A percentile compares a stretch with the other conserved stretches of the same genome.
These are phyloP conservation scores for Ormyrus nitidulus DNA, from an alignment of 2,888 invertebrate genomes.

Conservation along the genomic window DNA sequence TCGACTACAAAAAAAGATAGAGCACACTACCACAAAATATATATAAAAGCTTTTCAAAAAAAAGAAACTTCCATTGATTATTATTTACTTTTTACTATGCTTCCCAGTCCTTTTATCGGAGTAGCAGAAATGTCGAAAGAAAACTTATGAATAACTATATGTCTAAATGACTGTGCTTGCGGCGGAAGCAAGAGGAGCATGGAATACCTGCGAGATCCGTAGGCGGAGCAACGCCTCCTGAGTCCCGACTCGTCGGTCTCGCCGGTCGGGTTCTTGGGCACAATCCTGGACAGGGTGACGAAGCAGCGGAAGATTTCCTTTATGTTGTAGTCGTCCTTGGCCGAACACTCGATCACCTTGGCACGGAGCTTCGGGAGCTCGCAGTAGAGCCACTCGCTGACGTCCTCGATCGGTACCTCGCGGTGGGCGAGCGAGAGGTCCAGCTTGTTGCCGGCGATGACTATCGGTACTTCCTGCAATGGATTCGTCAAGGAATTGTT, in stretches of 20 bases:
- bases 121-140: no score
- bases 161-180: no score
- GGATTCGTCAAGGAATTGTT: no score
- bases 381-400: conserved; percentile 88
- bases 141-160: no score
- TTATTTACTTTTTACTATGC: no score
- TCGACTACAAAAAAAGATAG: no score
- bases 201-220: conserved; percentile 76
- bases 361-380: conserved; percentile 85
- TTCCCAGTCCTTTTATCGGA: no score
- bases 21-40: no score
- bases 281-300: conserved; percentile 85
- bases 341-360: conserved; percentile 86
- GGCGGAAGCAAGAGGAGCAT: no score
- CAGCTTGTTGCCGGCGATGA: conserved; percentile 90
- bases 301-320: conserved; percentile 88
- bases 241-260: conserved; percentile 80
- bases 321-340: conserved; percentile 87
- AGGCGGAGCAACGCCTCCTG: conserved; percentile 85
- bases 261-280: conserved; percentile 77
- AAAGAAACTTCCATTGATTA: no score
- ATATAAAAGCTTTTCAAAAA: no score
- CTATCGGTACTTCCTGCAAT: conserved; percentile 86
- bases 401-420: conserved; percentile 86
- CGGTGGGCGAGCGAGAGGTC: conserved; percentile 84